These are phyloP conservation scores for Caiman crocodilus DNA, from an alignment of 2,797 vertebrate genomes.

Conservation along the genomic window DNA sequence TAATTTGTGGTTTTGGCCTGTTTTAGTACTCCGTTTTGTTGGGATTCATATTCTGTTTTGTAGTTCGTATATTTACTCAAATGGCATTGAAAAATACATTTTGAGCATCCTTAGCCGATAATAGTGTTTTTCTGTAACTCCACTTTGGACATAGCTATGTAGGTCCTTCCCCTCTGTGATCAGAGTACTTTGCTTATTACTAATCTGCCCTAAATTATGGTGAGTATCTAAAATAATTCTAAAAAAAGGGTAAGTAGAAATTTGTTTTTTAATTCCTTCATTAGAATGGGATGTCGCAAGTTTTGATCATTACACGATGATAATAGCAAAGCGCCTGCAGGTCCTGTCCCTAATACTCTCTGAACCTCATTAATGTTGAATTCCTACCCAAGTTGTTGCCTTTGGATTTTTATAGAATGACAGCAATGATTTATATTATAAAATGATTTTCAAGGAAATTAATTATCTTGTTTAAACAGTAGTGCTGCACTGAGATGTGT, in stretches of 20 bases:
- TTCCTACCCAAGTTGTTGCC: background rate
- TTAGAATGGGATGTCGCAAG: background rate
- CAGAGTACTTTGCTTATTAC: background rate
- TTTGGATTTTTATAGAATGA: background rate
- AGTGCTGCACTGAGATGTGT: background rate
- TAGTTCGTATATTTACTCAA: background rate
- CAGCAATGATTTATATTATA: background rate
- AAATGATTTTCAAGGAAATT: background rate
- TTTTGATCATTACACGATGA: background rate
- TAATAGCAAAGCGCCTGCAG: background rate
- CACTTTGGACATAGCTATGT: background rate
- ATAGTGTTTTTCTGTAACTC: background rate
- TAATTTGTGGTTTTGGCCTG: slow-evolving; percentile 13
- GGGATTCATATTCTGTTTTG: background rate
- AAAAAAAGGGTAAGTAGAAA: background rate
- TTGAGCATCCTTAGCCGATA: background rate
- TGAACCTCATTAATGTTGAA: background rate
- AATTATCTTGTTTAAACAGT: background rate
- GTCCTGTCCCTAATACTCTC: background rate
- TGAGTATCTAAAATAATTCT: background rate
- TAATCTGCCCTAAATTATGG: background rate
- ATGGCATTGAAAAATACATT: background rate
- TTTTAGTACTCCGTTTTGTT: slow-evolving; percentile 7
- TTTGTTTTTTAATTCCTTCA: background rate
- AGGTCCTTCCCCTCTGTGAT: background rate